Evolutionary conservation across 2,113 vertebrate genomes (phyloP), one percentile per base, ranked within the genome.

Genomic region (Dicrurus megarhynchus): DNA sequence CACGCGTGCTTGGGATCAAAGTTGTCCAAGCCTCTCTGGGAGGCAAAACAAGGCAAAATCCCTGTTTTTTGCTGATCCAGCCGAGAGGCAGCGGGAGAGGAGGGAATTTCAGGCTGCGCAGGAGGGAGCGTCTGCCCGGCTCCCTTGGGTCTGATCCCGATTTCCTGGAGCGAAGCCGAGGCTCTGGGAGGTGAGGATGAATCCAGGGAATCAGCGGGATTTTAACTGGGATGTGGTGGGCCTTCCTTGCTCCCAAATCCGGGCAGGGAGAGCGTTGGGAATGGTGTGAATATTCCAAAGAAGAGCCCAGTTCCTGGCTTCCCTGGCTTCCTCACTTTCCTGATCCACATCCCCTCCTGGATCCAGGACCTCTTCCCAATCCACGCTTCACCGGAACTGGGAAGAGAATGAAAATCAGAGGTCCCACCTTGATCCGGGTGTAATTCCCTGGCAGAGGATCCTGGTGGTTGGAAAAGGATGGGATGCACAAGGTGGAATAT

Each of bases 11-110:
- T 16, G 65, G 47, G 49, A 67, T 59, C 85, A 83, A 77, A 70
- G 39, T 59, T 90, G 37, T 52, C 70, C 41, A 69, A 70, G 64
- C 27, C 47, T 85, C 55, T 67, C 70, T 7, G 59, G 68, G 77
- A 82, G 60, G 69, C 52, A 59, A 82, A 93, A 79, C 84, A 84
- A 87, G 86, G 30, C 28, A 16, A 76, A 80, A 50, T 32, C 37
- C 64, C 32, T 11, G 12, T 12, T 71, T 37, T 39, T 19, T 4
- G 9, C 24, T 14, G n/a, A 78, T 78, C 49, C 37, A 10, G 61
- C 74, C 35, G 33, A 37, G 55, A 73, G 75, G 55, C 82, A 77
- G 75, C 39, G 5, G 86, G 88, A 90, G 55, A 52, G 0, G 5
- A 33, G 73, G 47, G 79, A 67, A 92, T 56, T 71, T 81, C 60